Base-by-base conservation (phyloP, 2,888 invertebrate species). In the Arctia plantaginis region DNA sequence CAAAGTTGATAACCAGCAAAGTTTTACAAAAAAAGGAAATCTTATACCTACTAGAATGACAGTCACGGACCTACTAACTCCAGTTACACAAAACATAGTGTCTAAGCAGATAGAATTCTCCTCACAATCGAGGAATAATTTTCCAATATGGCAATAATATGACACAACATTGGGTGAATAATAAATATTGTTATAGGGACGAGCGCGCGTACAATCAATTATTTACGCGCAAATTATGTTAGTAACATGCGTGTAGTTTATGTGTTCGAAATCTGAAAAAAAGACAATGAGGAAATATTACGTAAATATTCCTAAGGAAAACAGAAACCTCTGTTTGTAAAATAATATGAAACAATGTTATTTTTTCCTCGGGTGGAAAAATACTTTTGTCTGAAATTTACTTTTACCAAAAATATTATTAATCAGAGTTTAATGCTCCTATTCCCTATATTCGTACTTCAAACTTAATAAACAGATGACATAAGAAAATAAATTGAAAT, bases 81-180 rank as follows among this genome's bases (percentile, higher is more conserved):
- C 81, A 80, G 79, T 85, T 84, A 82, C 82, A 81, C 87, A 82
- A 85, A 85, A 86, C 80, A 79, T 82, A 85, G 77, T 78, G 77
- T 76, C 71, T 76, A 80, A 83, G 78, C 80, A 82, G 76, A 80
- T 39, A 47, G 70, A 78, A 94, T 93, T 94, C 94, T 89, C 90
- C 91, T 92, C 93, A 91, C 94, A 92, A 87, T 88, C 87, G 75
- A 83, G 90, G 90, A 91, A 94, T 94, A 95, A 94, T 93, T 94
- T 90, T 90, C 91, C 92, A 91, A 93, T 94, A 94, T 91, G 90
- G 91, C 91, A 91, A 87, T 94, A 94, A 95, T 94, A 94, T 94
- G 94, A 94, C 94, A 94, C 93, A 93, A 93, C 93, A 93, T 87
- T 84, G 88, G 86, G 86, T 95, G 94, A 95, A 95, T 95, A 94